Evolutionary conservation across 2,888 invertebrate genomes (phyloP).

Genomic region (Melieria picta): DNA sequence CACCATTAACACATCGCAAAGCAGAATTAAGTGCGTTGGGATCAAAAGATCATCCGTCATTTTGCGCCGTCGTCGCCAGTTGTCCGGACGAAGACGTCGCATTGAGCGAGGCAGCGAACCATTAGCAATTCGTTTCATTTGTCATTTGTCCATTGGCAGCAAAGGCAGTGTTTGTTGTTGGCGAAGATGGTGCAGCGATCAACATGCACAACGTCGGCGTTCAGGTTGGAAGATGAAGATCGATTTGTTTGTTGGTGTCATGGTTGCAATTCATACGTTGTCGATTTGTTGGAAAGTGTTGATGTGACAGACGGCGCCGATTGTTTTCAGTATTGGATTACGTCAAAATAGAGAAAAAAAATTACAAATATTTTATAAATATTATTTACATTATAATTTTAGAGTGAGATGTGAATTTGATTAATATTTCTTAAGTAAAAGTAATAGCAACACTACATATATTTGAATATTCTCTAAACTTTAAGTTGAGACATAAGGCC

Average conservation of each 20-base stretch:
- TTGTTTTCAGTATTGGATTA: not conserved
- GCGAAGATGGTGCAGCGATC: constrained; percentile 22
- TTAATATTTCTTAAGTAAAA: too few species aligned
- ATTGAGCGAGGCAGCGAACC: constrained; percentile 13
- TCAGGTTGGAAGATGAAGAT: constrained; percentile 8
- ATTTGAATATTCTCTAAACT: too few species aligned
- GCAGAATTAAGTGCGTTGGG: constrained; percentile 22
- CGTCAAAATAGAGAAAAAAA: too few species aligned
- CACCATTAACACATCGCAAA: constrained; percentile 17
- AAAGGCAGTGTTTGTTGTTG: constrained; percentile 1
- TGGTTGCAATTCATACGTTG: constrained; percentile 10
- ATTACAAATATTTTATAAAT: too few species aligned
- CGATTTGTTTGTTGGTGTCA: not conserved
- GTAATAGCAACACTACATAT: too few species aligned
- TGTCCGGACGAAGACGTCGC: constrained; percentile 7
- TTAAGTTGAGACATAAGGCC: too few species aligned
- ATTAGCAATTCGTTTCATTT: constrained; percentile 12
- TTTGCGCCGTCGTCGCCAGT: constrained; percentile 4
- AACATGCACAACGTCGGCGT: not conserved
- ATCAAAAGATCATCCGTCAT: constrained; percentile 26
- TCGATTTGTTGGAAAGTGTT: constrained; percentile 14
- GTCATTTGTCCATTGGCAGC: constrained; percentile 10
- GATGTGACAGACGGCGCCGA: not conserved
- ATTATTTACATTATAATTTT: too few species aligned
- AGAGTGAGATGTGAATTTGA: too few species aligned